These are phyloP conservation scores for Coreoperca whiteheadi DNA, from an alignment of 2,113 vertebrate genomes.

Conservation along the genomic window DNA sequence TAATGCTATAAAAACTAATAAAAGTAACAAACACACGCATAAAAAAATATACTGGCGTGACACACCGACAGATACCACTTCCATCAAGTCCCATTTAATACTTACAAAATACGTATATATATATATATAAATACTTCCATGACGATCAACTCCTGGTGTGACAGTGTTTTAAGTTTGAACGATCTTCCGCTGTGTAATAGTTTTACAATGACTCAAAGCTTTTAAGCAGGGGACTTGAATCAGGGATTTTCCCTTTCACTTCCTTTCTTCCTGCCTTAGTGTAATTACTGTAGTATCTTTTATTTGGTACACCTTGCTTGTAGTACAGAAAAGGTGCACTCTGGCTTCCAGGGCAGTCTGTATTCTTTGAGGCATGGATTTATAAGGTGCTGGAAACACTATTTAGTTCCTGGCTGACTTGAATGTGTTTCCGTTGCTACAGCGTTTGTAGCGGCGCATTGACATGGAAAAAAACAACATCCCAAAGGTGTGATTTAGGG, in stretches of 20 bases:
- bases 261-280: too few species aligned
- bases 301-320: background rate
- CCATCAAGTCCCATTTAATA: background rate
- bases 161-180: background rate
- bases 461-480: background rate
- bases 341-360: background rate
- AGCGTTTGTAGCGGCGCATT: background rate
- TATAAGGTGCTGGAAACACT: background rate
- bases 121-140: background rate
- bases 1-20: background rate
- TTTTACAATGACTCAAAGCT: background rate
- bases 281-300: background rate
- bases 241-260: conserved; percentile 6
- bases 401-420: background rate
- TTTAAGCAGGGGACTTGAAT: background rate
- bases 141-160: background rate
- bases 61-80: background rate
- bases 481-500: background rate
- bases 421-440: background rate
- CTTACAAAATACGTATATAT: too few species aligned
- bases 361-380: background rate
- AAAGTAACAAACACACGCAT: background rate
- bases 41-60: too few species aligned
- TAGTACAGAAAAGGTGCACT: background rate
- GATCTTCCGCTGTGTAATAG: background rate